Base-by-base conservation (phyloP, 1,140 invertebrate genomes). In the Drepana arcuata region DNA sequence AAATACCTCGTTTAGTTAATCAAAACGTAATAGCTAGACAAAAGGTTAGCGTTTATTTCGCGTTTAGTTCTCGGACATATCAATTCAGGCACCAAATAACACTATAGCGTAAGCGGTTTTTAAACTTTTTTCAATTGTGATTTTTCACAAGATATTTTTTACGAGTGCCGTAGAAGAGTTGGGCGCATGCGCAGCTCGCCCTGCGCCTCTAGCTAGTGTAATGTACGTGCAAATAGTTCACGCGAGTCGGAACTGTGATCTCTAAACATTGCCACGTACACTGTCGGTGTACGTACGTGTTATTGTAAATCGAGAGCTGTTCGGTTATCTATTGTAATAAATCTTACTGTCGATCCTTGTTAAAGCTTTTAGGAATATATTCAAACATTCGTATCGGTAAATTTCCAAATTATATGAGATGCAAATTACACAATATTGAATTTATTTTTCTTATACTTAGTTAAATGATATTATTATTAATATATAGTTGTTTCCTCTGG, bases 11-110 rank as follows among this genome's bases (percentile, higher is more conserved):
- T 79, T 79, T 77, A 74, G 63, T 81, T 81, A 75, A 49, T 64
- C 69, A 69, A 64, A 51, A 63, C 45, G 56, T 59, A 64, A 71
- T 71, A 75, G 71, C 54, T 79, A 73, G 68, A 70, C 62, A 63
- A 48, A 56, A 41, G n/a, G n/a, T 71, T 75, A 67, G 62, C 41
- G 25, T 73, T 75, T 55, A 56, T 78, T 82, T 82, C 71, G 71
- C 67, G 55, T 82, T 79, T 69, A 71, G 65, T 82, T 82, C 63
- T 61, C 61, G 65, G 56, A 82, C 78, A 82, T 79, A 79, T 82
- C 74, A 82, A 79, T 70, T 75, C 77, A 78, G 64, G 74, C 77
- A 82, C 77, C 77, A 82, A 81, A 68, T 64, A 58, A 75, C 57
- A 79, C 62, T 78, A 65, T 75, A 78, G 70, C 34, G 48, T 79